Evolutionary conservation across 1,140 invertebrate genomes (phyloP), one percentile per base, ranked within the genome.

Genomic region (Bombus confusus): DNA sequence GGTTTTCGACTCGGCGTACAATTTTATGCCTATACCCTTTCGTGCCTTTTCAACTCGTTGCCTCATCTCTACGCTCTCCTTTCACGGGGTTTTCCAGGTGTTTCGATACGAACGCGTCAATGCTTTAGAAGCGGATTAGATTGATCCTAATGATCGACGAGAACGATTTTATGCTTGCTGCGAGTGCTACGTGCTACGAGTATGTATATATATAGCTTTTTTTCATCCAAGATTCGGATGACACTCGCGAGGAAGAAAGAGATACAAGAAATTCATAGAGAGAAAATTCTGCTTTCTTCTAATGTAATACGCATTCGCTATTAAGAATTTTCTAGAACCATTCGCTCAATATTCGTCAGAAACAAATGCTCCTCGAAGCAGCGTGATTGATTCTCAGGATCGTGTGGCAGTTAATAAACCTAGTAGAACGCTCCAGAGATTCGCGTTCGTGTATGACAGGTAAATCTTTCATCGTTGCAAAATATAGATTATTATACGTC

Each of bases 1-100:
- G 82, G 75, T 78, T 71, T 71, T 78, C 64, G 15, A 69, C 75
- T 41, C n/a, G 41, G 3, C 25, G 15, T 2, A 47, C 43, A 83
- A 83, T 77, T 57, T 77, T 83, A 57, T 34, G 15, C 39, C 62
- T 10, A 3, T 5, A 28, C n/a, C n/a, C 62, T 64, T n/a, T 64
- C n/a, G 3, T 31, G 13, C n/a, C 62, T n/a, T 34, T 22, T 34
- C 18, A 9, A 22, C 15, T 31, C 66, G 22, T 68, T 68, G 3
- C 8, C 18, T 18, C 34, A 8, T 34, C 12, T 37, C 34, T 18
- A n/a, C 12, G 62, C 4, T 25, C 12, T 34, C 28, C 31, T 13
- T 72, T 71, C 69, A 31, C 13, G 37, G 10, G 25, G 37, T 71
- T 71, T 71, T 12, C 31, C 5, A 34, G 15, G 69, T 39, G 69